Base-by-base conservation (phyloP, 2,888 invertebrate species). In the Cryptocheilus praepositus region DNA sequence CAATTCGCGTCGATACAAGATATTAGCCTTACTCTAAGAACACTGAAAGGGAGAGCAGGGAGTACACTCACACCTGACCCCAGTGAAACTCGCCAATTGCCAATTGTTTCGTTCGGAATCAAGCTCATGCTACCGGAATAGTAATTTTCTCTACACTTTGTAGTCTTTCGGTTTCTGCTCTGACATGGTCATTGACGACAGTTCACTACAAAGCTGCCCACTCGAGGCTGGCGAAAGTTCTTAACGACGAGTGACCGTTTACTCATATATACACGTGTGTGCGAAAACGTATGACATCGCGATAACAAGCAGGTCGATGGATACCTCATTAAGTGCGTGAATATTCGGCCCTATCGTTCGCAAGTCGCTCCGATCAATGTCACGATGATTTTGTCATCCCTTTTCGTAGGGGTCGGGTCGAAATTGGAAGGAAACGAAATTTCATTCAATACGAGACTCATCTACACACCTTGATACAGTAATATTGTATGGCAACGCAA, bases 1-100 rank as follows among this genome's bases (percentile, higher is more conserved):
- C 49, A 72, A 73, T 72, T 71, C 68, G 62, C 68, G 64, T 73
- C 64, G 69, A 71, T 68, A 69, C 72, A 70, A 62, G 75, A 66
- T 61, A 71, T 72, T 68, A 68, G 65, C 71, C 70, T 75, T 77
- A 75, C 62, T 78, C 77, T 83, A 84, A 82, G 73, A 87, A 85
- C 86, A 87, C 76, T 77, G 82, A 85, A 81, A 83, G 80, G 85
- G 79, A 85, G 84, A 86, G 83, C 83, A 73, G 83, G 86, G 83
- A 84, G 80, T 82, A 87, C 85, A 87, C 84, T 87, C 85, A 85
- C 84, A 88, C 88, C 87, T 85, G 88, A 88, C 86, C 87, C 88
- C 88, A 88, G 81, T 88, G 87, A 88, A 88, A 87, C 84, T 85
- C 81, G 83, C 80, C 85, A 81, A 86, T 86, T 85, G 85, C 83